Base-by-base conservation (phyloP, 1,140 invertebrate species). In the Hetaerina americana region DNA sequence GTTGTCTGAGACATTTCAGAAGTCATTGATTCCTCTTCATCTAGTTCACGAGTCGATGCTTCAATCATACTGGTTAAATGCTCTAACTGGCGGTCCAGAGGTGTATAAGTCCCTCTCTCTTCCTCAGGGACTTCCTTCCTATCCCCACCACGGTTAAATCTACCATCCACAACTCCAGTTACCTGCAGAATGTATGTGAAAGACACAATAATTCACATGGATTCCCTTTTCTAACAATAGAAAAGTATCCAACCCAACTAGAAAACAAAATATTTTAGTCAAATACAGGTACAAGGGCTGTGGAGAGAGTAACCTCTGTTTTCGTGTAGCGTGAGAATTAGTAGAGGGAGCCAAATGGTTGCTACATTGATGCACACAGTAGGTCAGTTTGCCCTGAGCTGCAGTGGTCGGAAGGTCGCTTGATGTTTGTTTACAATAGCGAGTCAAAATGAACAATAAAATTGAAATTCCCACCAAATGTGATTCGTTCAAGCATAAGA, bases 1-100 rank as follows among this genome's bases (percentile, higher is more conserved):
- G n/a, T n/a, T n/a, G n/a, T n/a, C n/a, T n/a, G n/a, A n/a, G n/a
- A n/a, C n/a, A n/a, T n/a, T n/a, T n/a, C n/a, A n/a, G n/a, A n/a
- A n/a, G n/a, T n/a, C n/a, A n/a, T n/a, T n/a, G 8, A 29, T 25
- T 66, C 1, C 0, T 57, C 27, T 28, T 68, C 29, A 69, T 66
- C 69, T 27, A 70, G 27, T 2, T 72, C 72, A 15, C 68, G 68
- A 25, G 72, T 72, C 0, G 68, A 72, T n/a, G 72, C 72, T 70
- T 70, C 72, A 26, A 72, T 72, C 40, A 72, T 68, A 24, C 28
- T 31, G 10, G 72, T 72, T n/a, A 72, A 40, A 18, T 68, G 31
- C 66, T 72, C 72, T 28, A 72, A 27, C 68, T 72, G 66, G 15
- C 72, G 66, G 70, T 72, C 72, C 27, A 72, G 69, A 10, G 72